These are phyloP conservation scores for Drosophila diplacantha DNA, from an alignment of 2,888 invertebrate species.

Conservation along the genomic window DNA sequence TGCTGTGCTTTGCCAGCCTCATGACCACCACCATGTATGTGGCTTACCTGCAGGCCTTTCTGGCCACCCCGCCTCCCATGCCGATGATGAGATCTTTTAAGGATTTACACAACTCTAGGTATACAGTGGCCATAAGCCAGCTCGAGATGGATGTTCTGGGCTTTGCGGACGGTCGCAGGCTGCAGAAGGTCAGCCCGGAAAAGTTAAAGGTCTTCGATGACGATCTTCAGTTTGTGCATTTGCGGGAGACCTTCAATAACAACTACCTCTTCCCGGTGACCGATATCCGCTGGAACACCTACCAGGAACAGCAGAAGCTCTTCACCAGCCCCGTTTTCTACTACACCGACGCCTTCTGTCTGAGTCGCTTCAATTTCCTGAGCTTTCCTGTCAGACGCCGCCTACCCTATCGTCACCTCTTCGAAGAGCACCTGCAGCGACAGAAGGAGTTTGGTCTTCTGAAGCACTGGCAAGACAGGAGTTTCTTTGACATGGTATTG, in stretches of 20 bases:
- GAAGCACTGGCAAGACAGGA: conserved; percentile 30
- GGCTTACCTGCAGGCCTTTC: conserved; percentile 47
- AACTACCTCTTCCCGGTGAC: conserved; percentile 46
- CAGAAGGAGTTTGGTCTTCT: conserved; percentile 41
- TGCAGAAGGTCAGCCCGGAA: not conserved
- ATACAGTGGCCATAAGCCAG: conserved; percentile 1
- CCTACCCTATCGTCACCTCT: conserved; percentile 52
- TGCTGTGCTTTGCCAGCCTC: conserved; percentile 54
- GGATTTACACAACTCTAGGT: conserved; percentile 17
- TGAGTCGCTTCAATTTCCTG: conserved; percentile 19
- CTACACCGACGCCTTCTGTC: conserved; percentile 42
- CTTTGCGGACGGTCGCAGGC: not conserved
- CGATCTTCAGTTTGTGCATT: conserved; percentile 5
- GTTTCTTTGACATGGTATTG: conserved; percentile 46
- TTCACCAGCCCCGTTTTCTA: conserved; percentile 47
- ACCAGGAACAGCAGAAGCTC: conserved; percentile 48
- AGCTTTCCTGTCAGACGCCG: conserved; percentile 37
- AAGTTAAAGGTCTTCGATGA: not conserved
- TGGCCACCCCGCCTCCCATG: conserved; percentile 39
- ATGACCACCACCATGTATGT: conserved; percentile 59
- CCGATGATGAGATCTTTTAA: conserved; percentile 5
- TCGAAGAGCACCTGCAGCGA: conserved; percentile 45
- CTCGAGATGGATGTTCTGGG: not conserved
- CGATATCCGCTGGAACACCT: conserved; percentile 40
- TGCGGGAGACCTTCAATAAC: conserved; percentile 43